phyloP scores from a whole-genome alignment of 2,797 vertebrate genomes.

The Myripristis murdjan region DNA sequence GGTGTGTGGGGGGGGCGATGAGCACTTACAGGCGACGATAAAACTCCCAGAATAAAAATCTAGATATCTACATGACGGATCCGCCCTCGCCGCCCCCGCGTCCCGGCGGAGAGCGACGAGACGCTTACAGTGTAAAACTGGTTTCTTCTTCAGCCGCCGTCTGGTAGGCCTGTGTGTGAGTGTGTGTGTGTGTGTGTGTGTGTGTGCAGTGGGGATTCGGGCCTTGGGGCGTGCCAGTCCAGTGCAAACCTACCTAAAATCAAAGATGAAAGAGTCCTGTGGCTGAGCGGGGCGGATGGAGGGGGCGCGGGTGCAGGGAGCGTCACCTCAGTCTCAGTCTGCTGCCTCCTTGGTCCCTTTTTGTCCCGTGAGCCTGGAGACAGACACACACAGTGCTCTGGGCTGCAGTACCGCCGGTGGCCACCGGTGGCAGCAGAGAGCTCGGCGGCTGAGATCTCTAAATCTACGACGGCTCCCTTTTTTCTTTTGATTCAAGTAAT shows the following conservation, averaged over 20 bases:
- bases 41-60: constrained; percentile 66
- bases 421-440: constrained; percentile 42
- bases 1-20: not conserved
- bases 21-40: constrained; percentile 9
- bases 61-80: constrained; percentile 53
- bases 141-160: constrained; percentile 47
- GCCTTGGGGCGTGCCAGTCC: constrained; percentile 57
- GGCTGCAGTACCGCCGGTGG: constrained; percentile 49
- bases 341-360: constrained; percentile 28
- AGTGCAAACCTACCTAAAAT: constrained; percentile 80
- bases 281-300: constrained; percentile 12
- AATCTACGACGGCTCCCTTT: constrained; percentile 34
- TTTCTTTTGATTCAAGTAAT: constrained; percentile 82
- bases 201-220: constrained; percentile 12
- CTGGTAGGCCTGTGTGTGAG: constrained; percentile 1
- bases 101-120: constrained; percentile 26
- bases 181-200: constrained; percentile 19
- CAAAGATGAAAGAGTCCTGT: constrained; percentile 59
- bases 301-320: not conserved
- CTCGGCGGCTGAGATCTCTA: constrained; percentile 16
- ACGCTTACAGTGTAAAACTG: constrained; percentile 80
- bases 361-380: constrained; percentile 18
- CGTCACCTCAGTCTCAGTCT: constrained; percentile 1
- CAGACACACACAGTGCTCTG: constrained; percentile 39
- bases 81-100: not conserved